phyloP scores from a whole-genome alignment of 2,888 invertebrate species.

The Cerastis leucographa region DNA sequence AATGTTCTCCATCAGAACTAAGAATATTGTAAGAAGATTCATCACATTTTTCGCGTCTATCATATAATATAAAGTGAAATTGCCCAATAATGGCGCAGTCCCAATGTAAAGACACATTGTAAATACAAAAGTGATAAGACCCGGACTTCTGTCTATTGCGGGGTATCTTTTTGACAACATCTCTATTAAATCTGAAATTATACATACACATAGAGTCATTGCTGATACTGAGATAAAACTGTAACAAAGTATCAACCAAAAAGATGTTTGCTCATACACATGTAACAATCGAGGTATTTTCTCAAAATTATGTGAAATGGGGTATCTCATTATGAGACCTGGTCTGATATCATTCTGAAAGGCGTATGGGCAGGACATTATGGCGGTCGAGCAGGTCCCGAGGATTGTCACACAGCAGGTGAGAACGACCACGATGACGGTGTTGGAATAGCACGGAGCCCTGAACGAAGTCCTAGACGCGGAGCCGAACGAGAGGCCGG shows the following conservation, averaged over 20 bases:
- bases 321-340: slow-evolving; percentile 63
- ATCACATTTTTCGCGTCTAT: slow-evolving; percentile 68
- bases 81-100: slow-evolving; percentile 78
- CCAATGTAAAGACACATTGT: slow-evolving; percentile 72
- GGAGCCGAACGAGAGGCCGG: slow-evolving; percentile 78
- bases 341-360: slow-evolving; percentile 71
- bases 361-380: slow-evolving; percentile 83
- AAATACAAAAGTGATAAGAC: slow-evolving; percentile 71
- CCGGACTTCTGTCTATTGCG: slow-evolving; percentile 74
- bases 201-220: slow-evolving; percentile 71
- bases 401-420: slow-evolving; percentile 70
- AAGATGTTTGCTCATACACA: slow-evolving; percentile 70
- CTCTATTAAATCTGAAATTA: slow-evolving; percentile 76
- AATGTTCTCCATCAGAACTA: slow-evolving; percentile 74
- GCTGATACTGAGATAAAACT: slow-evolving; percentile 74
- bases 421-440: slow-evolving; percentile 75
- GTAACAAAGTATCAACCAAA: slow-evolving; percentile 77
- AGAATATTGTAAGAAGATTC: slow-evolving; percentile 69
- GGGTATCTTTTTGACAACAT: slow-evolving; percentile 68
- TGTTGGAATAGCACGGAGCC: slow-evolving; percentile 81
- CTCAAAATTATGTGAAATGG: slow-evolving; percentile 77
- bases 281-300: slow-evolving; percentile 79
- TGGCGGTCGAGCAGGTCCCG: slow-evolving; percentile 72
- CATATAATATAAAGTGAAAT: slow-evolving; percentile 69
- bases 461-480: slow-evolving; percentile 78